These are phyloP conservation scores for Pterobdella sp. DNA, from an alignment of 2,888 invertebrate genomes.

Conservation along the genomic window DNA sequence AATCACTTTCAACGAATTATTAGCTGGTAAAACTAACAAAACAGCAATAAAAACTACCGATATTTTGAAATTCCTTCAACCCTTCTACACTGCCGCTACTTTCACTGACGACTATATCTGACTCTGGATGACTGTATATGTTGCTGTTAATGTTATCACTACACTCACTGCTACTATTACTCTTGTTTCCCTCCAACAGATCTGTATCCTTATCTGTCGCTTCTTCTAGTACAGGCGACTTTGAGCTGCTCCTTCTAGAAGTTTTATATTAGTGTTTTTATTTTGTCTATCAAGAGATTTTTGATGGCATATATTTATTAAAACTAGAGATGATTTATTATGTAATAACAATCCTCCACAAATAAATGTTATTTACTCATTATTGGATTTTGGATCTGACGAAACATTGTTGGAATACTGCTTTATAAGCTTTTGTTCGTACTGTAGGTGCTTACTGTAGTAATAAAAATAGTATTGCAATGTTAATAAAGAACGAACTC, in stretches of 20 bases:
- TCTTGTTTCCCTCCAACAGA: no score
- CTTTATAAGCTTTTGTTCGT: conserved; percentile 50
- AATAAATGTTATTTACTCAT: not conserved
- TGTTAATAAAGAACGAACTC: not conserved
- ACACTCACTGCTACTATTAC: not conserved
- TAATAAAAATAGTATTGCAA: not conserved
- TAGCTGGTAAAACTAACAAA: no score
- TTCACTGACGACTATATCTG: not conserved
- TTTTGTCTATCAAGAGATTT: no score
- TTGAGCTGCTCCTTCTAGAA: no score
- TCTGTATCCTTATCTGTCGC: no score
- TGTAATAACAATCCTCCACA: no score
- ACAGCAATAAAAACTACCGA: no score
- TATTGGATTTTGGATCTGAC: not conserved
- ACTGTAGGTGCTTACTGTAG: conserved; percentile 50
- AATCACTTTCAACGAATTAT: no score
- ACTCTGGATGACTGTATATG: not conserved
- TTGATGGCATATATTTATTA: no score
- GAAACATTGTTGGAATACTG: conserved; percentile 32
- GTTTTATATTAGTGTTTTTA: no score
- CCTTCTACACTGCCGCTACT: not conserved
- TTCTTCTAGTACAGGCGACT: no score
- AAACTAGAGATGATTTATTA: no score
- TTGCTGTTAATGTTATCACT: conserved; percentile 14
- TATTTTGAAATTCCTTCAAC: not conserved